Base-by-base conservation (phyloP, 2,113 vertebrate genomes). In the Oreochromis spilurus region DNA sequence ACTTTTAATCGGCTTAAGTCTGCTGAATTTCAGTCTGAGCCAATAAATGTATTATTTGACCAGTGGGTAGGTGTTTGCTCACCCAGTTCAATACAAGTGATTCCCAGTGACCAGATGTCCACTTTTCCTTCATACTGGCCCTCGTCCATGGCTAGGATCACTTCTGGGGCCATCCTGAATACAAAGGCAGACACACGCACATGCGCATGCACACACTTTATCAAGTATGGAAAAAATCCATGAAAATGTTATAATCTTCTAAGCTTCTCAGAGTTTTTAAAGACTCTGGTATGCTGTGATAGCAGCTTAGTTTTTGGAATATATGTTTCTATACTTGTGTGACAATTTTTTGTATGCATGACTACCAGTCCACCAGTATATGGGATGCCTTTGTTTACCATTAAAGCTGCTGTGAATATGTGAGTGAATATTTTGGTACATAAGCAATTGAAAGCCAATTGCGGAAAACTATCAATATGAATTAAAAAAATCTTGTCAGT, bases 71-170 rank as follows among this genome's bases (percentile, higher is more conserved):
- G 36, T 53, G 5, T 5, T 13, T 11, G 93, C 98, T 97, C 87
- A 99, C 99, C 99, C 85, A 99, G 91, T 93, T 99, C 99, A 92
- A 99, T 99, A 93, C 98, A 99, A 2, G 99, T 99, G 96, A 99
- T 99, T 84, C 99, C 99, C 38, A 99, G 96, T 14, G 99, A 99
- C 99, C 98, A 99, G 90, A 99, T 95, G 88, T 99, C 99, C 87
- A 98, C 98, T 90, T 99, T 99, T 1, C 99, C 99, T 48, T 99
- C 99, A 29, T 99, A 99, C 88, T 99, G 98, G 45, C 99, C 99
- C 95, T 99, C 99, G 1, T 99, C 99, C 99, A 99, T 99, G 79
- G 99, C 99, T 81, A 99, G 96, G 95, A 99, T 99, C 93, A 99
- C 99, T 95, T 99, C 99, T 77, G 99, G 99, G 91, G 99, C 98